Conservation (phyloP, 1,140 invertebrate genomes). For the Pseudomyrmex flavicornis region DNA sequence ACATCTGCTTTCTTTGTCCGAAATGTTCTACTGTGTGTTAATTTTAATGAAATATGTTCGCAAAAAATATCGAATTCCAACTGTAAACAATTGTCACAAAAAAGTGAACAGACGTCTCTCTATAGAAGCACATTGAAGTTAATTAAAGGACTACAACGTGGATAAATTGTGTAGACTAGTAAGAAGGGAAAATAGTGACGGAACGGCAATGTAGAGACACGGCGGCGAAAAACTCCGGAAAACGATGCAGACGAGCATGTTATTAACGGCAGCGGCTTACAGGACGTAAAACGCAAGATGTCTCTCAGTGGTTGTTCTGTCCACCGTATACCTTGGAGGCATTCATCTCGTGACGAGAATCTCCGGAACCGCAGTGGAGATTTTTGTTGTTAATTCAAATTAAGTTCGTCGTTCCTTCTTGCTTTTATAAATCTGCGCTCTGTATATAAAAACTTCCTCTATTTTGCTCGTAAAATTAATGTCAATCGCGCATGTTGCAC, state of each 20-base stretch:
- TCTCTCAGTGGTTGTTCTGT: conserved; percentile 38
- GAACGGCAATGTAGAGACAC: conserved; percentile 43
- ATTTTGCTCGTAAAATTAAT: background rate
- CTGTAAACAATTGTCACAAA: background rate
- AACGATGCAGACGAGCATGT: conserved; percentile 54
- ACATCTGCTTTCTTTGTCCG: too few relatives aligned
- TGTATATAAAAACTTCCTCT: background rate
- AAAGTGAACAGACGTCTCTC: background rate
- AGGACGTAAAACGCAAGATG: conserved; percentile 52
- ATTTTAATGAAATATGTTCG: too few relatives aligned
- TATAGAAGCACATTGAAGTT: conserved; percentile 4
- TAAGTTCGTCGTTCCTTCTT: conserved; percentile 20
- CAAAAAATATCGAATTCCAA: background rate
- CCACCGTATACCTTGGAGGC: conserved; percentile 38
- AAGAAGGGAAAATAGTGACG: conserved; percentile 38
- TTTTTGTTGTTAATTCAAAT: conserved; percentile 59
- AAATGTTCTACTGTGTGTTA: too few relatives aligned
- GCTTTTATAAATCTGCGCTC: conserved; percentile 9
- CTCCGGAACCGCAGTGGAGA: conserved; percentile 27
- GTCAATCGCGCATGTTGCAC: background rate
- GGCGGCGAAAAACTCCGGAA: conserved; percentile 41
- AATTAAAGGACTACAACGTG: conserved; percentile 35
- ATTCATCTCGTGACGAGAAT: conserved; percentile 42
- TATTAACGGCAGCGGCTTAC: conserved; percentile 60
- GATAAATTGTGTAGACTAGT: conserved; percentile 31